Percentiles rank a stretch among this genome's conserved stretches.
These are phyloP conservation scores for Diadumene lineata DNA, from an alignment of 92 coral and sea anemone species.

Conservation along the genomic window DNA sequence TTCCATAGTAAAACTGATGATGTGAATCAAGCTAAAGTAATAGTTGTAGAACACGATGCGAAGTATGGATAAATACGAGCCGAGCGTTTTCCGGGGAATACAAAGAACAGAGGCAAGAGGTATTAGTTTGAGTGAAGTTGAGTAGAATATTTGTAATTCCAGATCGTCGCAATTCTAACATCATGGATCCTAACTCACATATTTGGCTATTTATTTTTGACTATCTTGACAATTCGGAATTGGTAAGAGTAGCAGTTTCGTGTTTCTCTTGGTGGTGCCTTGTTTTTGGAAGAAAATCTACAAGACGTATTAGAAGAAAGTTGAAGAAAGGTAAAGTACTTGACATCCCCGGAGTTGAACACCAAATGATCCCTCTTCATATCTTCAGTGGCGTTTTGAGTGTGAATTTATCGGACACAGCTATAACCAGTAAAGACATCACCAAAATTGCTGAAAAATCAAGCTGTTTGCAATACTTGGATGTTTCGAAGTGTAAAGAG, in stretches of 20 bases:
- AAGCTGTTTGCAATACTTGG: slow-evolving; percentile 3
- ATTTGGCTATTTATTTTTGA: slow-evolving; percentile 20
- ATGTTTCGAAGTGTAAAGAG: slow-evolving; percentile 15
- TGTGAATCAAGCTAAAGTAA: not conserved
- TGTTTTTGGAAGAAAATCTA: slow-evolving; percentile 3
- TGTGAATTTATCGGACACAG: not conserved
- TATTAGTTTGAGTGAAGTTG: slow-evolving; percentile 22
- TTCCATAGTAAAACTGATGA: not conserved
- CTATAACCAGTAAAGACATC: slow-evolving; percentile 14
- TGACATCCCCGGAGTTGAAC: slow-evolving; percentile 15
- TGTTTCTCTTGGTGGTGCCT: slow-evolving; percentile 33
- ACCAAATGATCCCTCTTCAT: no score
- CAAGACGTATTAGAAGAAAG: not conserved
- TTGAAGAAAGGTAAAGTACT: slow-evolving; percentile 7
- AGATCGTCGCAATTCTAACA: no score
- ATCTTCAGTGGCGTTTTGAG: no score
- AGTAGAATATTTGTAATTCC: not conserved
- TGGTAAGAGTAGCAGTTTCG: slow-evolving; percentile 10
- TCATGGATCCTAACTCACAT: slow-evolving; percentile 16
- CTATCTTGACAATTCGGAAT: slow-evolving; percentile 24
- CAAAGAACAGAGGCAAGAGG: slow-evolving; percentile 9
- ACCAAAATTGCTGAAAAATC: slow-evolving; percentile 3
- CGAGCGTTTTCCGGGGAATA: not conserved
- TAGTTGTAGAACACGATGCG: not conserved
- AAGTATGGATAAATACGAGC: not conserved